A percentile compares a stretch with the other conserved stretches of the same genome.
These are phyloP conservation scores for Hoplias malabaricus DNA, from an alignment of 2,113 vertebrate genomes.

Conservation along the genomic window DNA sequence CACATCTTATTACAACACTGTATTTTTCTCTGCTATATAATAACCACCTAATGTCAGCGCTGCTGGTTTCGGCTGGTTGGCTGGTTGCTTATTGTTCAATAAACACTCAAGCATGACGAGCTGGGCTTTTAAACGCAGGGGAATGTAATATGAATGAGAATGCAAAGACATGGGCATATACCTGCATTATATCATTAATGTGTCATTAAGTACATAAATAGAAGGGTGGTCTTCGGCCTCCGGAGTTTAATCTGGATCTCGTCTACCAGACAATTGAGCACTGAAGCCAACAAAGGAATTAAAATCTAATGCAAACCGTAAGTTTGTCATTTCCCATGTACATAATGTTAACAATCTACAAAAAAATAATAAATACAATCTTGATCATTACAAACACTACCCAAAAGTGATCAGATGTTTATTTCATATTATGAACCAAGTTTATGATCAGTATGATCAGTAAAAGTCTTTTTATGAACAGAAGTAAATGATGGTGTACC, in stretches of 20 bases:
- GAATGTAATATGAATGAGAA: neutral
- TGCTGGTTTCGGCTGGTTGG: neutral
- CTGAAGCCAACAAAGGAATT: too few species aligned
- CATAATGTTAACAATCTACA: too few species aligned
- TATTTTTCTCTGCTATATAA: constrained; percentile 13
- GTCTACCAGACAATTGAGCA: too few species aligned
- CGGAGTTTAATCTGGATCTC: neutral
- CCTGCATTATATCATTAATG: neutral
- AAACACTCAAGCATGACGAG: constrained; percentile 24
- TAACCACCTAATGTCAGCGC: constrained; percentile 8
- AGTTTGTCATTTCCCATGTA: too few species aligned
- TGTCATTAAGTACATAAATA: neutral
- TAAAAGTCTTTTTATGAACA: too few species aligned
- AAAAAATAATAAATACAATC: too few species aligned
- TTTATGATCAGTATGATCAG: too few species aligned
- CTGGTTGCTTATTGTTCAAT: constrained; percentile 33
- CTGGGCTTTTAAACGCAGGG: neutral
- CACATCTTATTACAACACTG: constrained; percentile 32
- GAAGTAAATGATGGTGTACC: too few species aligned
- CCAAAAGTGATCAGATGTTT: too few species aligned
- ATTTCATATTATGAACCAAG: too few species aligned
- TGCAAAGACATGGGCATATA: neutral
- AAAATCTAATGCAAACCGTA: too few species aligned
- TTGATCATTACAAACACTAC: too few species aligned
- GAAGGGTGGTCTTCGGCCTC: neutral